These are phyloP conservation scores for Hippocampus kuda DNA, from an alignment of 2,797 vertebrate species.

Conservation along the genomic window DNA sequence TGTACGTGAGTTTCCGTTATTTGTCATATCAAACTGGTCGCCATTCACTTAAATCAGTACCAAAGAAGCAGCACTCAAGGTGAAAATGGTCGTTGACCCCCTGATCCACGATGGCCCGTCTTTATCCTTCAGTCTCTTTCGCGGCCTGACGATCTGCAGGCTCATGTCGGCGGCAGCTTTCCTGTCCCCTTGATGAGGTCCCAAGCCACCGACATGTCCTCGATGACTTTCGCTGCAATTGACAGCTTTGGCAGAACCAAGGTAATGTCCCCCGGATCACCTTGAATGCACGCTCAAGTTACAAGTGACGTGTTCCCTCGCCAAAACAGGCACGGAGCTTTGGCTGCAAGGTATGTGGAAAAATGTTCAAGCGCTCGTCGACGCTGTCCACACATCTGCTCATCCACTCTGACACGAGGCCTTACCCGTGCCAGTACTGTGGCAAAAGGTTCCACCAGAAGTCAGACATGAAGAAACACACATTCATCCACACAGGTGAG, in stretches of 20 bases:
- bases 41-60: neutral
- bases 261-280: neutral
- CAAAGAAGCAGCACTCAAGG: neutral
- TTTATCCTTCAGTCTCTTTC: constrained; percentile 37
- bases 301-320: neutral
- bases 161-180: constrained; percentile 24
- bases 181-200: constrained; percentile 27
- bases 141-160: constrained; percentile 35
- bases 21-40: neutral
- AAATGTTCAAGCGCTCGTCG: constrained; percentile 64
- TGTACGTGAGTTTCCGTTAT: no score
- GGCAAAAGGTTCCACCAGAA: constrained; percentile 71
- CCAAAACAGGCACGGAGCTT: constrained; percentile 57
- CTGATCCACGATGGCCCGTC: neutral
- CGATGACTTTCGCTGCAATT: constrained; percentile 23
- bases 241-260: constrained; percentile 43
- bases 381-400: constrained; percentile 65
- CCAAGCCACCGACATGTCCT: neutral
- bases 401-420: constrained; percentile 62
- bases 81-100: neutral
- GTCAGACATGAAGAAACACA: constrained; percentile 77
- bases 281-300: neutral
- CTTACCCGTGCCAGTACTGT: constrained; percentile 65
- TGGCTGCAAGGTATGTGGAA: constrained; percentile 59
- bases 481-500: constrained; percentile 74